Conservation (phyloP, 2,888 invertebrate genomes). For the Orchesellides sinensis region DNA sequence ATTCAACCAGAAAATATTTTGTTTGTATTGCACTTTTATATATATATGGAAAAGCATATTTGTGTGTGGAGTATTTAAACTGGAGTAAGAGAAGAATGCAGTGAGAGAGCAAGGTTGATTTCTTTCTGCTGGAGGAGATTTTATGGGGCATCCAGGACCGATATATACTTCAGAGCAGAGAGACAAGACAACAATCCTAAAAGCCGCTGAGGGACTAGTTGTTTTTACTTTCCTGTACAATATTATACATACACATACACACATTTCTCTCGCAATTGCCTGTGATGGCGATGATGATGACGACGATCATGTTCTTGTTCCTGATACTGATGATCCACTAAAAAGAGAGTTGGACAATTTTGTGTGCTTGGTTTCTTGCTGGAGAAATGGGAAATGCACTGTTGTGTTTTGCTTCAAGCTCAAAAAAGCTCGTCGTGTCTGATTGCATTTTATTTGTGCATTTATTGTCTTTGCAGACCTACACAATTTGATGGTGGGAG, state of each 20-base stretch:
- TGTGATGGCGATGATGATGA: constrained; percentile 5
- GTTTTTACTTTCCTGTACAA: constrained; percentile 39
- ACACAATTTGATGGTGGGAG: not conserved
- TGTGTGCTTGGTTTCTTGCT: not conserved
- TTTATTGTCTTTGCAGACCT: constrained; percentile 53
- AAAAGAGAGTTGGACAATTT: not conserved
- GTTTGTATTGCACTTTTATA: too few species aligned
- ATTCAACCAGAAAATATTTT: too few species aligned
- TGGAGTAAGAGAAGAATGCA: constrained; percentile 4
- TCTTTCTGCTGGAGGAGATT: constrained; percentile 54
- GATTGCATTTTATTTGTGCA: constrained; percentile 63
- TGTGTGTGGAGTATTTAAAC: not conserved
- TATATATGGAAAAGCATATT: too few species aligned
- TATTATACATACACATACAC: too few species aligned
- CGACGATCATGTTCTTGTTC: constrained; percentile 5
- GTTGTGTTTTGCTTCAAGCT: constrained; percentile 28
- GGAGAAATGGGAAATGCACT: constrained; percentile 2
- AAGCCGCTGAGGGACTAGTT: constrained; percentile 70
- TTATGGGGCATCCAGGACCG: constrained; percentile 72
- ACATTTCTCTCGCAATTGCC: not conserved
- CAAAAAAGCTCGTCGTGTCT: not conserved
- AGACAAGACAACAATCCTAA: constrained; percentile 69
- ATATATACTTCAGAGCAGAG: constrained; percentile 68
- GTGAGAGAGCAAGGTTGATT: constrained; percentile 5
- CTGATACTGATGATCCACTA: constrained; percentile 20